phyloP scores from a whole-genome alignment of 2,888 invertebrate species.

The Leptopilina drosophilae region DNA sequence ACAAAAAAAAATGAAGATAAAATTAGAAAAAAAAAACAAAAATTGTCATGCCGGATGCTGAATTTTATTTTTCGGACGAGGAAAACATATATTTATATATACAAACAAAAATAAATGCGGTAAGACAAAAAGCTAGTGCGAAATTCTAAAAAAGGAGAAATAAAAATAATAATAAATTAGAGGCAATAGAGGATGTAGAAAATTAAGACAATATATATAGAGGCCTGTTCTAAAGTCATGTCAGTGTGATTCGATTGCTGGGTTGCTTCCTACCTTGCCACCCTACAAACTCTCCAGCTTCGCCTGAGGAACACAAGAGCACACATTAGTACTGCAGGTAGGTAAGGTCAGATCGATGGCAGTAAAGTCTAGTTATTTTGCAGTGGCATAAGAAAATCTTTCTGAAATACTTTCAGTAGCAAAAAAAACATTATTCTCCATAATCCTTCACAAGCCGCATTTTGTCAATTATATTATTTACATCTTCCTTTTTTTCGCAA shows the following conservation, averaged over 20 bases:
- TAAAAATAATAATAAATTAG: slow-evolving; percentile 52
- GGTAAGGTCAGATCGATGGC: slow-evolving; percentile 76
- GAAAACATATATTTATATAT: slow-evolving; percentile 31
- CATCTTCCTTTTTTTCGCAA: slow-evolving; percentile 17
- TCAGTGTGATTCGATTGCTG: slow-evolving; percentile 78
- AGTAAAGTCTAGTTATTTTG: slow-evolving; percentile 75
- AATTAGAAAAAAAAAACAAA: slow-evolving; percentile 8
- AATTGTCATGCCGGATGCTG: slow-evolving; percentile 59
- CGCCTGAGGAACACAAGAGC: slow-evolving; percentile 84
- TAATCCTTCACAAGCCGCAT: slow-evolving; percentile 41
- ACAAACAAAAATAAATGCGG: slow-evolving; percentile 15
- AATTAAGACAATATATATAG: slow-evolving; percentile 62
- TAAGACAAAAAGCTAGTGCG: slow-evolving; percentile 63
- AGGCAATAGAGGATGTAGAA: slow-evolving; percentile 59
- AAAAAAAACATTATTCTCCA: slow-evolving; percentile 54
- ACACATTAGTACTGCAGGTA: slow-evolving; percentile 79
- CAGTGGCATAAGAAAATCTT: slow-evolving; percentile 70
- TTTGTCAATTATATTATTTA: slow-evolving; percentile 7
- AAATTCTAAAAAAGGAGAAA: slow-evolving; percentile 55
- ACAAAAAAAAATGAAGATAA: background rate
- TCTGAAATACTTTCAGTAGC: slow-evolving; percentile 57
- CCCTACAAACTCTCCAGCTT: slow-evolving; percentile 88
- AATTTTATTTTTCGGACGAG: slow-evolving; percentile 48
- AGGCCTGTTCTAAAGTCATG: slow-evolving; percentile 75
- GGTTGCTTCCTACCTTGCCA: slow-evolving; percentile 85